Evolutionary conservation across 2,888 invertebrate genomes (phyloP).

Genomic region (Parthenolecanium corni): DNA sequence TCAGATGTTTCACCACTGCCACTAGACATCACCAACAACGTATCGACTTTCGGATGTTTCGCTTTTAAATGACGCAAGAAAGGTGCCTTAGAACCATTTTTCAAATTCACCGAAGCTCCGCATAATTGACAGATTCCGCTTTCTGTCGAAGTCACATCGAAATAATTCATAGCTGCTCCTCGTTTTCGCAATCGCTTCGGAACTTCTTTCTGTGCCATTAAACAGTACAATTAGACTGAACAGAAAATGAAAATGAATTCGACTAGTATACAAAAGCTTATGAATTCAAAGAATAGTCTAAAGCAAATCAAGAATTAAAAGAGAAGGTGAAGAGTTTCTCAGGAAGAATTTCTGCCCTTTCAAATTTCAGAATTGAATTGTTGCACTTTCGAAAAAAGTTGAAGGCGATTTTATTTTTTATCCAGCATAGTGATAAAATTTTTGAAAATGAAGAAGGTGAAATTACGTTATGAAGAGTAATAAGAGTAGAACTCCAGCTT

Average conservation of each 20-base stretch:
- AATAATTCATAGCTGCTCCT: slow-evolving; percentile 14
- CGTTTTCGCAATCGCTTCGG: slow-evolving; percentile 19
- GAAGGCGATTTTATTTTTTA: too few relatives aligned
- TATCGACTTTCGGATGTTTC: slow-evolving; percentile 17
- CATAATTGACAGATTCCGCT: slow-evolving; percentile 13
- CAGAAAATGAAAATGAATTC: background rate
- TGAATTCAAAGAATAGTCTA: too few relatives aligned
- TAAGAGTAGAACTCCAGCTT: too few relatives aligned
- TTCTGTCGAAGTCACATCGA: slow-evolving; percentile 2
- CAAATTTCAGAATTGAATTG: too few relatives aligned
- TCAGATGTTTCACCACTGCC: background rate
- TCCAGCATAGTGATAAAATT: too few relatives aligned
- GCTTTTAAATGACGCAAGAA: slow-evolving; percentile 14
- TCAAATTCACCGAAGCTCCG: slow-evolving; percentile 1
- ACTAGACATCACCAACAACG: background rate
- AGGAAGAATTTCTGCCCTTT: too few relatives aligned
- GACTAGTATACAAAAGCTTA: too few relatives aligned
- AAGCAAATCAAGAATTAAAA: too few relatives aligned
- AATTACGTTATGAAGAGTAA: too few relatives aligned
- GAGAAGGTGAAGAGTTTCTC: too few relatives aligned
- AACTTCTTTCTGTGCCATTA: slow-evolving; percentile 10
- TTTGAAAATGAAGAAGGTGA: too few relatives aligned
- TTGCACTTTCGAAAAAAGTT: too few relatives aligned
- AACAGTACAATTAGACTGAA: background rate
- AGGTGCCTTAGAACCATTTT: slow-evolving; percentile 21